Conservation (phyloP, 2,113 vertebrate species). For the Ptychochromis oligacanthus region DNA sequence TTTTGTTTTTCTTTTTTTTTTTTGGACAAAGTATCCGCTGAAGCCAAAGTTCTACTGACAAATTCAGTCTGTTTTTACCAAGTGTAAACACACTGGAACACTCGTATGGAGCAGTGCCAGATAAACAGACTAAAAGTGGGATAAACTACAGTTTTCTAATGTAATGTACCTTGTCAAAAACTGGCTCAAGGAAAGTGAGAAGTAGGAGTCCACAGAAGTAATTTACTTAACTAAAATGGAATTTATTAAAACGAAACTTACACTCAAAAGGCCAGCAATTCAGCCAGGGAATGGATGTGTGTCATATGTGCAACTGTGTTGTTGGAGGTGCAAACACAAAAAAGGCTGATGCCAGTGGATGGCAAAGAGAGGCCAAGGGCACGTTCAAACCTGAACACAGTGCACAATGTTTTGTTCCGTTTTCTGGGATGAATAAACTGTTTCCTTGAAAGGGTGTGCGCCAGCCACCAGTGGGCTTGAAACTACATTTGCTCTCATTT, state of each 20-base stretch:
- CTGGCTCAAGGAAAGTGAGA: not conserved
- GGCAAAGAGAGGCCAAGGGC: not conserved
- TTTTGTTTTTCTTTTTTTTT: too few relatives aligned
- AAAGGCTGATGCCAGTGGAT: not conserved
- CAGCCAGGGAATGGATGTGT: not conserved
- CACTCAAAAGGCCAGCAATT: not conserved
- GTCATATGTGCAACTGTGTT: not conserved
- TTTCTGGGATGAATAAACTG: not conserved
- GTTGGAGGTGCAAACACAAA: not conserved
- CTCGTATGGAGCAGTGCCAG: not conserved
- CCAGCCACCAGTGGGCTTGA: not conserved
- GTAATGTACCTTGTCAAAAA: not conserved
- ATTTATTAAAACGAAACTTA: not conserved
- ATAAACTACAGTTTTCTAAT: not conserved
- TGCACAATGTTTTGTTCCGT: not conserved
- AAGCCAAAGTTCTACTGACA: not conserved
- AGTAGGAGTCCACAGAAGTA: not conserved
- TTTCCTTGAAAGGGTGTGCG: not conserved
- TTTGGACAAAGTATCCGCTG: not conserved
- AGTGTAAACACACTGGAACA: constrained; percentile 9
- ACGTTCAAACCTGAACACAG: not conserved
- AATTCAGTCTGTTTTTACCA: not conserved
- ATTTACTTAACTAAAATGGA: not conserved
- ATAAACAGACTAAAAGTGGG: not conserved
- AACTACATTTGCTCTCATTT: not conserved